Base-by-base conservation (phyloP, 2,888 invertebrate species). In the Epistrophella euchroma region DNA sequence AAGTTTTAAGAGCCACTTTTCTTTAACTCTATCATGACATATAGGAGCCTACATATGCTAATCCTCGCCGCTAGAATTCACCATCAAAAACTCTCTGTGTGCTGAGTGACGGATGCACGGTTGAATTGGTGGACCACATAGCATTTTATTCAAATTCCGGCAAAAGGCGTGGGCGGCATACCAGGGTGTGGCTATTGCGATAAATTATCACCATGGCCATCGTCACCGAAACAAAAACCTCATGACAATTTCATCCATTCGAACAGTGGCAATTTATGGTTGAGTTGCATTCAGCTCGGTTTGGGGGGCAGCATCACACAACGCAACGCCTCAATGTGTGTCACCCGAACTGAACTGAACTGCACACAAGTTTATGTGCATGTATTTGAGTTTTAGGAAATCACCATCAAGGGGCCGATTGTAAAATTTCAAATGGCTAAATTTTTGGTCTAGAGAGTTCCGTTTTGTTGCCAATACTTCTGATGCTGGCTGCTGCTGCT, bases 211-310 rank as follows among this genome's bases (percentile, higher is more conserved):
- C 86, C 74, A 86, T 81, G 70, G 86, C 81, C 86, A 86, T 86
- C 86, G 82, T 86, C 86, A 86, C 77, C 82, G 77, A 86, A 86
- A 86, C 86, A 86, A 86, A 86, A 86, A 86, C 86, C 86, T 82
- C 86, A 86, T 86, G 86, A 86, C 86, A 82, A 86, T 86, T 86
- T 82, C 86, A 86, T 86, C 82, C 82, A 78, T 86, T 86, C 86
- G 86, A 86, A 86, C 82, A 86, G 82, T 77, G 74, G 82, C 86
- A 81, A 86, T 86, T 86, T 86, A 86, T 86, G 86, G 86, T 86
- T 82, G 82, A 82, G 71, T 74, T 77, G 82, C 85, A 86, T 50
- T 72, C 35, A 73, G 76, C 56, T 60, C 71, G 19, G 71, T 71
- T 66, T 22, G 37, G 73, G 73, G 73, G 75, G 73, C 70, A 55